Evolutionary conservation across 2,113 vertebrate genomes (phyloP).

Genomic region (Tragelaphus buxtoni): DNA sequence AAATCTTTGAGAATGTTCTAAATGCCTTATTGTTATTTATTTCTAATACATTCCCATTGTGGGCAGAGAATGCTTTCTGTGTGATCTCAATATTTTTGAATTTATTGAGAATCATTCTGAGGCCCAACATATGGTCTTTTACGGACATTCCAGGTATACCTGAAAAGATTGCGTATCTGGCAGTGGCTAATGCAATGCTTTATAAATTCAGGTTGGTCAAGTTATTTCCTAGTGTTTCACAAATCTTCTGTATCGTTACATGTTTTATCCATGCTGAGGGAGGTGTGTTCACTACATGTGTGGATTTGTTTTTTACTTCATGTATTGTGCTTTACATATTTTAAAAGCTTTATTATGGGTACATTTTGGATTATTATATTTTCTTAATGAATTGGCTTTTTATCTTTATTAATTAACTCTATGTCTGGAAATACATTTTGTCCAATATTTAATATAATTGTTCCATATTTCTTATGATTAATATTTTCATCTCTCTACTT

Average conservation of each 20-base stretch:
- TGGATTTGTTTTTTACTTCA: background rate
- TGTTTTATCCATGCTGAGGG: background rate
- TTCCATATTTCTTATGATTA: background rate
- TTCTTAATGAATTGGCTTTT: background rate
- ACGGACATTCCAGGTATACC: too few species aligned
- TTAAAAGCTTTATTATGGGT: background rate
- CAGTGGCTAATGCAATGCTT: too few species aligned
- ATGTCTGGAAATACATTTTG: background rate
- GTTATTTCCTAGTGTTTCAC: background rate
- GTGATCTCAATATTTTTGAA: too few species aligned
- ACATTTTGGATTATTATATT: background rate
- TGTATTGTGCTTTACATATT: background rate
- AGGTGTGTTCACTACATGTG: background rate
- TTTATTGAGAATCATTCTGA: too few species aligned
- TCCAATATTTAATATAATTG: background rate
- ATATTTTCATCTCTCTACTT: background rate
- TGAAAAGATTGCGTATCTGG: too few species aligned
- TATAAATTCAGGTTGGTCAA: too few species aligned
- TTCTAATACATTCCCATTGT: background rate
- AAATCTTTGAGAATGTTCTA: background rate
- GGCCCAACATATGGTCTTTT: too few species aligned
- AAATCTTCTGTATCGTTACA: background rate
- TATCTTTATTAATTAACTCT: background rate
- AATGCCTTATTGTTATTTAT: background rate
- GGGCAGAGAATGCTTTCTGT: background rate